Conservation (phyloP, 1,140 invertebrate species). For the Hydropsyche tenuis region DNA sequence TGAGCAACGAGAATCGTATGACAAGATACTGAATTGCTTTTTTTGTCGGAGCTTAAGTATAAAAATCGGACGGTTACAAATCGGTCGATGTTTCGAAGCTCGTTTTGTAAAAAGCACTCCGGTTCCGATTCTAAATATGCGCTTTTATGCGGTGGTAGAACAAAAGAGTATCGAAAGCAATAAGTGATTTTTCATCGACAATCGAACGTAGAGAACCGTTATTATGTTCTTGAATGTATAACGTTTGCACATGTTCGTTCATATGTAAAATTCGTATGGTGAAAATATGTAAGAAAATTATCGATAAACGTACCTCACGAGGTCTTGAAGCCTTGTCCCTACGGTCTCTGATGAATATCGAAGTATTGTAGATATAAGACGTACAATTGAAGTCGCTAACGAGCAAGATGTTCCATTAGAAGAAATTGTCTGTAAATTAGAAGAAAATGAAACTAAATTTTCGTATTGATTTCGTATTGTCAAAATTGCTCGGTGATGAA, state of each 20-base stretch:
- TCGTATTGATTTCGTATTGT: too few species aligned
- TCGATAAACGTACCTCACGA: slow-evolving; percentile 57
- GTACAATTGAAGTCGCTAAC: slow-evolving; percentile 57
- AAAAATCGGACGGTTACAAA: too few species aligned
- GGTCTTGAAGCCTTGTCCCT: slow-evolving; percentile 56
- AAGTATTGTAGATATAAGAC: slow-evolving; percentile 55
- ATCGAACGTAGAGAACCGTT: slow-evolving; percentile 2
- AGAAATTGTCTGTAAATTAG: slow-evolving; percentile 28
- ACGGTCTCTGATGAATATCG: slow-evolving; percentile 52
- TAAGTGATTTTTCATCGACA: neutral
- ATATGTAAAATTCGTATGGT: neutral
- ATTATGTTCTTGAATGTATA: neutral
- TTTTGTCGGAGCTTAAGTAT: too few species aligned
- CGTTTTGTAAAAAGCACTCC: too few species aligned
- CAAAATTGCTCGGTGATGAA: too few species aligned
- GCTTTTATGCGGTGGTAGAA: neutral
- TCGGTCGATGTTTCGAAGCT: too few species aligned
- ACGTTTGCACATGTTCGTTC: too few species aligned
- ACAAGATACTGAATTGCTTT: slow-evolving; percentile 7
- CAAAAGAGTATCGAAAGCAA: neutral
- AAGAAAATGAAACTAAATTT: slow-evolving; percentile 15
- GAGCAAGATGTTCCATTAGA: slow-evolving; percentile 50
- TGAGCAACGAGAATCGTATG: slow-evolving; percentile 28
- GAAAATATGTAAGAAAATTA: neutral
- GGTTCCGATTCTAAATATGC: too few species aligned